Evolutionary conservation across 2,797 vertebrate species (phyloP).

Genomic region (Masticophis lateralis): DNA sequence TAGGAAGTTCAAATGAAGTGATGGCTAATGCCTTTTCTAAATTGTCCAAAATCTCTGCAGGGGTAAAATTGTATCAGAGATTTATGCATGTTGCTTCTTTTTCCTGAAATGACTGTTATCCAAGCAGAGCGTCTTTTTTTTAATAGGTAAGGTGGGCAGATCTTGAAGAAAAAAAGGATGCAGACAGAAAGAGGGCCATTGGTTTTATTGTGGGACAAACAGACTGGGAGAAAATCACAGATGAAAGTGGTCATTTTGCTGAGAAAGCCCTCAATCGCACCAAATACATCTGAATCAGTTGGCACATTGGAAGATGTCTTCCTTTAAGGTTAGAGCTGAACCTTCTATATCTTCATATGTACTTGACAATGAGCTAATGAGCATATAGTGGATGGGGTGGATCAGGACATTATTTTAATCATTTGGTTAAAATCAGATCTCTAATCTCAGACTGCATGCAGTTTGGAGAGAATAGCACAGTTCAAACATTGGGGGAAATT

Average conservation of each 20-base stretch:
- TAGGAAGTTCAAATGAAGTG: background rate
- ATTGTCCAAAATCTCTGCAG: conserved; percentile 15
- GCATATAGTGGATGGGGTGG: background rate
- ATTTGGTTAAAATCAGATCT: background rate
- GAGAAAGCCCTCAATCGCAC: conserved; percentile 98
- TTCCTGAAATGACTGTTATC: conserved; percentile 40
- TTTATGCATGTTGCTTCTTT: conserved; percentile 16
- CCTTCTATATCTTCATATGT: background rate
- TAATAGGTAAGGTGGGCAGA: conserved; percentile 96
- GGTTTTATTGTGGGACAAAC: conserved; percentile 99
- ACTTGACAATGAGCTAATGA: background rate
- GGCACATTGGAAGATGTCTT: conserved; percentile 64
- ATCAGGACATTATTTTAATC: background rate
- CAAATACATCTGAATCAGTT: conserved; percentile 91
- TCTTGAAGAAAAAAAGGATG: conserved; percentile 97
- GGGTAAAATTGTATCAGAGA: conserved; percentile 3
- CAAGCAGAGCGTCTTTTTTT: conserved; percentile 66
- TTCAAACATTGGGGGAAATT: background rate
- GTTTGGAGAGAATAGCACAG: conserved; percentile 15
- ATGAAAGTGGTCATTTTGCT: conserved; percentile 95
- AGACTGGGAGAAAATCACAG: conserved; percentile 99
- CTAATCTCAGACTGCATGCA: background rate
- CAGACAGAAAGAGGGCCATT: conserved; percentile 95
- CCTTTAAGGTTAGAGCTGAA: conserved; percentile 65
- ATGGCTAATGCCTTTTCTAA: background rate